Percentiles rank a stretch among this genome's conserved stretches.
phyloP scores from a whole-genome alignment of 2,113 vertebrate species.

The Hydropotes inermis region DNA sequence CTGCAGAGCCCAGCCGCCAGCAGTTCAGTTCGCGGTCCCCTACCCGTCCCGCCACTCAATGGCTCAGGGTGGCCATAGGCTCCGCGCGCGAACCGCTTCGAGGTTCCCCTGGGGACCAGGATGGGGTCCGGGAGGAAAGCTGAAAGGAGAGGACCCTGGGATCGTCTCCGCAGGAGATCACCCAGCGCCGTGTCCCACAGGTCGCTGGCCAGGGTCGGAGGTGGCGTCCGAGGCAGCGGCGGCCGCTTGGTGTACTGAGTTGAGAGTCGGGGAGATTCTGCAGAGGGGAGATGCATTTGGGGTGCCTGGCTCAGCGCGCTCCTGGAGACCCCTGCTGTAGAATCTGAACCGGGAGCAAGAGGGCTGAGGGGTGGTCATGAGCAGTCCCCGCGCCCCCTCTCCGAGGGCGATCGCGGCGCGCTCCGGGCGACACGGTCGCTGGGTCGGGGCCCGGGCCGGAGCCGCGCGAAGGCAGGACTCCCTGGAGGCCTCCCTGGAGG shows the following conservation, averaged over 20 bases:
- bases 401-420: background rate
- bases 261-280: background rate
- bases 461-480: background rate
- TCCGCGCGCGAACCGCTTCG: background rate
- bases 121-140: background rate
- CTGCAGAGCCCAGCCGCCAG: background rate
- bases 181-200: background rate
- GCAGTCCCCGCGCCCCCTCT: background rate
- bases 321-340: background rate
- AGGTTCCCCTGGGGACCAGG: background rate
- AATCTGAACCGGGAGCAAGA: background rate
- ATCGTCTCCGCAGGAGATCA: background rate
- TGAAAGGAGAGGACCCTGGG: background rate
- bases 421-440: background rate
- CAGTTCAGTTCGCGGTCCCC: background rate
- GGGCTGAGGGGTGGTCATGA: background rate
- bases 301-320: no score
- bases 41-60: background rate
- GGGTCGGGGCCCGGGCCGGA: rapidly evolving
- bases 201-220: background rate
- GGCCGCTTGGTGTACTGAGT: background rate
- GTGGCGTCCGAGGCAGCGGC: background rate
- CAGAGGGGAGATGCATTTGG: background rate
- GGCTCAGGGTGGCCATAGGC: background rate
- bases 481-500: background rate